These are phyloP conservation scores for Limnephilus auricula DNA, from an alignment of 2,888 invertebrate genomes.

Conservation along the genomic window DNA sequence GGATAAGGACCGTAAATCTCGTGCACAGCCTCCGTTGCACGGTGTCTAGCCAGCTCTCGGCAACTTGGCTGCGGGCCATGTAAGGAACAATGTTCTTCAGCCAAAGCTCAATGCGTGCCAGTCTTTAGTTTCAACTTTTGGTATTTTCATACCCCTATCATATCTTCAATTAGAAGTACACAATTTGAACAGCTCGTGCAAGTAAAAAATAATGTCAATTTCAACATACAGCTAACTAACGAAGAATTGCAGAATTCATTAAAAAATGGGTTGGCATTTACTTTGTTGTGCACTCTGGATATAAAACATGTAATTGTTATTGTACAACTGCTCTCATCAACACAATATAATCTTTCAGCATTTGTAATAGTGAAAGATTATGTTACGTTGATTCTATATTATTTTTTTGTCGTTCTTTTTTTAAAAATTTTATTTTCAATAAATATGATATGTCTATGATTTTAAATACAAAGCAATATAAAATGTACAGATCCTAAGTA, in stretches of 20 bases:
- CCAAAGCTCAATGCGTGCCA: neutral
- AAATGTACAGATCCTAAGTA: too few species aligned
- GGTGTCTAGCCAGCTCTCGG: neutral
- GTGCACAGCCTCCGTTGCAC: constrained; percentile 15
- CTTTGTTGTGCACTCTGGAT: neutral
- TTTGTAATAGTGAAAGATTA: too few species aligned
- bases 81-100: constrained; percentile 7
- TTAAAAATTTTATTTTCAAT: too few species aligned
- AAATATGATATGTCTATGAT: too few species aligned
- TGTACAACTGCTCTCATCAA: neutral
- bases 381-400: too few species aligned
- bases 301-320: neutral
- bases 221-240: neutral
- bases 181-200: neutral
- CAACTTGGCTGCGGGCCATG: constrained; percentile 44
- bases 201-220: neutral
- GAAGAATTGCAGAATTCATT: neutral
- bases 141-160: neutral
- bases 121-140: neutral
- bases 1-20: constrained; percentile 46
- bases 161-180: neutral
- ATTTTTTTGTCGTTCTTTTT: too few species aligned
- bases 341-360: neutral
- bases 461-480: too few species aligned
- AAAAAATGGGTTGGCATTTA: too few species aligned